Conservation (phyloP, 2,888 invertebrate species). For the Mythimna impura region DNA sequence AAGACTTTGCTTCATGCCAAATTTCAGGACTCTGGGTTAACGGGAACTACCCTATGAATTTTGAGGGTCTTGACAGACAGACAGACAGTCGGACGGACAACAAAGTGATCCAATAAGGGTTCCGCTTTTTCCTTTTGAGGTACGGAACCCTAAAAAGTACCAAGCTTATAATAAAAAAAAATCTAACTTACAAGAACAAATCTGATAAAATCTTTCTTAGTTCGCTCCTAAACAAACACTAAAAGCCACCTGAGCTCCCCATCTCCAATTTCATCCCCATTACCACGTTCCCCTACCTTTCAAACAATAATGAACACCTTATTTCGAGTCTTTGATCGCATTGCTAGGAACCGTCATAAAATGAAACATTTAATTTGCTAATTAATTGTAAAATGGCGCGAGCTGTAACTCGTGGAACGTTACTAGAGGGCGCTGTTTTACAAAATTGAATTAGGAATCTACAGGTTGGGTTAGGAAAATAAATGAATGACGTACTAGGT, state of each 20-base stretch:
- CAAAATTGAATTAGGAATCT: constrained; percentile 21
- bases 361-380: constrained; percentile 53
- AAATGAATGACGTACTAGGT: neutral
- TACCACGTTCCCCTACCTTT: constrained; percentile 52
- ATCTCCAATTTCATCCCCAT: constrained; percentile 37
- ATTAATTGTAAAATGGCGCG: constrained; percentile 51
- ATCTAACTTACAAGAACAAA: constrained; percentile 16
- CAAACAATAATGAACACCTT: constrained; percentile 62
- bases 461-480: constrained; percentile 12
- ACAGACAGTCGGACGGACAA: no score
- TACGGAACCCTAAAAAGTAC: no score
- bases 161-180: neutral
- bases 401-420: constrained; percentile 1
- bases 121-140: no score
- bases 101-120: no score
- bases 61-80: no score
- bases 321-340: constrained; percentile 58
- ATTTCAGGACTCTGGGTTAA: no score
- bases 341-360: constrained; percentile 49
- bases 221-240: constrained; percentile 30
- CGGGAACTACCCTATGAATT: no score
- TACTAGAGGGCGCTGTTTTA: constrained; percentile 39
- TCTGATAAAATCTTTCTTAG: constrained; percentile 14
- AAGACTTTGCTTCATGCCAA: no score
- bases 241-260: constrained; percentile 48